Conservation (phyloP, 2,113 vertebrate species). For the Xerus inauris region DNA sequence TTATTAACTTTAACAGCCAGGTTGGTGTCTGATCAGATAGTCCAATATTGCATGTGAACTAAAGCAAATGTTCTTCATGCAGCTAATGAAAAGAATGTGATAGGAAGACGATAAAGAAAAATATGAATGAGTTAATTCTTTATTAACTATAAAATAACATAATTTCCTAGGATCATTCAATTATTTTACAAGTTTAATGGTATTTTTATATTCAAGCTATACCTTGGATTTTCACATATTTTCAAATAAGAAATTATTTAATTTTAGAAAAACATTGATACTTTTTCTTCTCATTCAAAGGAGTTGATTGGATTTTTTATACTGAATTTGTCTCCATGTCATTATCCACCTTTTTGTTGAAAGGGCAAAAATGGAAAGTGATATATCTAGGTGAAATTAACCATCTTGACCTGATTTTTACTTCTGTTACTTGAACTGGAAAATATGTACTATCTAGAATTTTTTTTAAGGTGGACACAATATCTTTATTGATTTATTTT, state of each 20-base stretch:
- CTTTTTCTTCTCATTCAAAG: not conserved
- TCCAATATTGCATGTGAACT: not conserved
- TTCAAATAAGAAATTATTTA: not conserved
- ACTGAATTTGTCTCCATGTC: not conserved
- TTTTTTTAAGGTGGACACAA: too few relatives aligned
- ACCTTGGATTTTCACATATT: not conserved
- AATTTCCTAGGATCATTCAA: not conserved
- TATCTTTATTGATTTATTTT: too few relatives aligned
- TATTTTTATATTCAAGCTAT: not conserved
- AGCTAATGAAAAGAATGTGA: not conserved
- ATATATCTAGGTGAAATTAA: not conserved
- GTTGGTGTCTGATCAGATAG: not conserved
- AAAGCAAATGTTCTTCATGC: not conserved
- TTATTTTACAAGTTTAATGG: not conserved
- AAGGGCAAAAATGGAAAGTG: not conserved
- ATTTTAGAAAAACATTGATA: not conserved
- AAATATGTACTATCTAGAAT: not conserved
- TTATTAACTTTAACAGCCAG: not conserved
- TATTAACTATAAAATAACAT: not conserved
- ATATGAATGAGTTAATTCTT: not conserved
- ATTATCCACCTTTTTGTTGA: not conserved
- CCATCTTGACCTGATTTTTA: slow-evolving; percentile 48
- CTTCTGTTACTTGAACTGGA: not conserved
- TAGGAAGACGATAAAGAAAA: not conserved
- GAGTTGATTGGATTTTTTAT: not conserved